Evolutionary conservation across 2,888 invertebrate genomes (phyloP), one percentile per base, ranked within the genome.

Genomic region (Deroplatys truncata): DNA sequence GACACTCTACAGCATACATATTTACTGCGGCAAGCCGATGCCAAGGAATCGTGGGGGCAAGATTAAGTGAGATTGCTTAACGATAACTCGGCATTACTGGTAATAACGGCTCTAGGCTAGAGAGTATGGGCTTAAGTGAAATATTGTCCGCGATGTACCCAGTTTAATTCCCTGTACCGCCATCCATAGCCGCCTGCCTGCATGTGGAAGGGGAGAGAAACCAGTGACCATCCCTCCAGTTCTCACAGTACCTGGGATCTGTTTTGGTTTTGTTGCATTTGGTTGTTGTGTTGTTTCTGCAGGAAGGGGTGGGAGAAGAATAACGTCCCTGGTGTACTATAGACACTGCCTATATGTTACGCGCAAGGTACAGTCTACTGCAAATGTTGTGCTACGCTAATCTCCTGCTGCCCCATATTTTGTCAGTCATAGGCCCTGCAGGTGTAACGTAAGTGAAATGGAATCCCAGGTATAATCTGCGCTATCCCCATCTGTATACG

Each of bases 91-190:
- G 84, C 35, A 88, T 88, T 43, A 83, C 88, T 49, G 56, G 49
- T 85, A 85, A 72, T 35, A 85, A 85, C 43, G 85, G 56, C 43
- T 28, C 56, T 72, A 20, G 56, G 35, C 82, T 56, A 82, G 29
- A 82, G 88, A 35, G 49, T 10, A n/a, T 28, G 88, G 84, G 28
- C 49, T 84, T 29, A 56, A 84, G 88, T 88, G 88, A 88, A 88
- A 88, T 88, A 88, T 84, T 88, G 88, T 84, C 88, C 83, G 88
- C 84, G 84, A 88, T 84, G 88, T 88, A 84, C 43, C 31, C 56
- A n/a, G 56, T 84, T 83, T 88, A 88, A 88, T 88, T 88, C 88
- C 88, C 88, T 88, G 84, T 84, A 84, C 88, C 88, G 31, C 88
- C 87, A 83, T 83, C 83, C 35, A 31, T 87, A 83, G 82, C n/a